phyloP scores from a whole-genome alignment of 1,140 invertebrate species.

The Venustaconcha ellipsiformis region DNA sequence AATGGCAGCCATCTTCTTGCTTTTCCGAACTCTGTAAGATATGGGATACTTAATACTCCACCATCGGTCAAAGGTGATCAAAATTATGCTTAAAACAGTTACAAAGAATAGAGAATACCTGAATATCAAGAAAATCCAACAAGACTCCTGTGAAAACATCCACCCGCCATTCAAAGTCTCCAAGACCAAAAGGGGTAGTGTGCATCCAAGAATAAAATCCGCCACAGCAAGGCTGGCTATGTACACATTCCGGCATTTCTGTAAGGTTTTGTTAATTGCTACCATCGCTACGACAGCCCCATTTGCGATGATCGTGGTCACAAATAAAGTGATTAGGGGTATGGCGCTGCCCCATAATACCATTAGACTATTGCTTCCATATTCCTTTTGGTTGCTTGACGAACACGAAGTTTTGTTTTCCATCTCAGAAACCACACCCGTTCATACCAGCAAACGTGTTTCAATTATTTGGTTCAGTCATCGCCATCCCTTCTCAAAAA shows the following conservation, averaged over 20 bases:
- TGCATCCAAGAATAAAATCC: slow-evolving; percentile 53
- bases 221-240: slow-evolving; percentile 57
- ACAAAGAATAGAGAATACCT: slow-evolving; percentile 55
- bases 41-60: slow-evolving; percentile 62
- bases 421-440: background rate
- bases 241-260: slow-evolving; percentile 58
- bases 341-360: slow-evolving; percentile 42
- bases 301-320: slow-evolving; percentile 53
- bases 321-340: slow-evolving; percentile 43
- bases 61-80: slow-evolving; percentile 60
- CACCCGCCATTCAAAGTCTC: slow-evolving; percentile 45
- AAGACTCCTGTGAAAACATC: slow-evolving; percentile 32
- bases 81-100: slow-evolving; percentile 55
- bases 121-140: slow-evolving; percentile 47
- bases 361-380: slow-evolving; percentile 24
- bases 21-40: slow-evolving; percentile 55
- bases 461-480: too few relatives aligned
- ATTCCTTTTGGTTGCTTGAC: background rate
- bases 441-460: too few relatives aligned
- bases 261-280: slow-evolving; percentile 39
- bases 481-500: too few relatives aligned
- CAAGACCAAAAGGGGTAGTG: slow-evolving; percentile 48
- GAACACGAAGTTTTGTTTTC: slow-evolving; percentile 21
- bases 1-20: slow-evolving; percentile 43
- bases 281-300: slow-evolving; percentile 54